Evolutionary conservation across 2,888 invertebrate species (phyloP).

Genomic region (Halictus quadricinctus): DNA sequence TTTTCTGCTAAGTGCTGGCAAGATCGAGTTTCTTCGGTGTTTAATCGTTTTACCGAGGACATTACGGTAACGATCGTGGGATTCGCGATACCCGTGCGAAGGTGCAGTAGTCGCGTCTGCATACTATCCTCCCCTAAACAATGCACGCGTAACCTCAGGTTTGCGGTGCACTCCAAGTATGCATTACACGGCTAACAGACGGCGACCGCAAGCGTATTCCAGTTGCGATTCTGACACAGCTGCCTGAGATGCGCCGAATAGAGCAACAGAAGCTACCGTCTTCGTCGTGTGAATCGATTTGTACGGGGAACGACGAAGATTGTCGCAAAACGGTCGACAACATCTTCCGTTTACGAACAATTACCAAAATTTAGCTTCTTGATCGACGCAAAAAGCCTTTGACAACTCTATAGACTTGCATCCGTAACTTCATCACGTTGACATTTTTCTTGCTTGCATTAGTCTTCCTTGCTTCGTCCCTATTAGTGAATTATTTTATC

Average conservation of each 20-base stretch:
- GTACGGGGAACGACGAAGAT: neutral
- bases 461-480: no score
- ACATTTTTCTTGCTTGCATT: no score
- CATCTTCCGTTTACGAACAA: neutral
- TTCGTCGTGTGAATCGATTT: neutral
- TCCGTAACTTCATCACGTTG: no score
- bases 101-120: constrained; percentile 15
- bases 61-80: neutral
- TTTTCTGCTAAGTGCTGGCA: neutral
- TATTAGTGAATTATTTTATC: no score
- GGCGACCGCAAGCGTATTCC: constrained; percentile 33
- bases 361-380: neutral
- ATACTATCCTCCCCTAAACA: constrained; percentile 29
- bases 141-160: constrained; percentile 43
- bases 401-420: no score
- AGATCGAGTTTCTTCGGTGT: neutral
- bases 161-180: constrained; percentile 38
- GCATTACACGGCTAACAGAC: constrained; percentile 37
- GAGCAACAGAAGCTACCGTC: neutral
- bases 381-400: neutral
- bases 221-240: constrained; percentile 22
- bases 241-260: neutral
- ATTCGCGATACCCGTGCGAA: constrained; percentile 13
- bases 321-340: no score
- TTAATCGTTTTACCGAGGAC: neutral